A percentile compares a stretch with the other conserved stretches of the same genome.
These are phyloP conservation scores for Edolisoma coerulescens DNA, from an alignment of 2,113 vertebrate genomes.

Conservation along the genomic window DNA sequence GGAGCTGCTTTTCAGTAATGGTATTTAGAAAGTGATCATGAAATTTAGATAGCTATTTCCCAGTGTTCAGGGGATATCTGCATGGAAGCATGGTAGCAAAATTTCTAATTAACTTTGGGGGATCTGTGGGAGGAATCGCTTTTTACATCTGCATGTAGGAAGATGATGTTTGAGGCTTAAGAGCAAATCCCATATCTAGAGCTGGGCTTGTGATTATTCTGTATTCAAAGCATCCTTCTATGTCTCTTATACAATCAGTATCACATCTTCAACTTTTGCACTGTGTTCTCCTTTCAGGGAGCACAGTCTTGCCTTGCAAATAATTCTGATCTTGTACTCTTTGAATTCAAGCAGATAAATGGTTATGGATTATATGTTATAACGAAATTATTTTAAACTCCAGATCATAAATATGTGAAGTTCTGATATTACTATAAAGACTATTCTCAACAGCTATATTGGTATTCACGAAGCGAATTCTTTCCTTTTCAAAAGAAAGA, in stretches of 20 bases:
- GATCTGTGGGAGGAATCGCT: not conserved
- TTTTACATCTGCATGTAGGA: not conserved
- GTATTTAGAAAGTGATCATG: not conserved
- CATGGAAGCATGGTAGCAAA: not conserved
- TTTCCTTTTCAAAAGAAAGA: not conserved
- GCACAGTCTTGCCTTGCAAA: not conserved
- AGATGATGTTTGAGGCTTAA: not conserved
- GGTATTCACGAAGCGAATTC: not conserved
- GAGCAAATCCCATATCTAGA: not conserved
- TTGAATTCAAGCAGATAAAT: not conserved
- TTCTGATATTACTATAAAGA: not conserved
- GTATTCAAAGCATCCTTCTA: not conserved
- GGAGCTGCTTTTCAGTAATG: not conserved
- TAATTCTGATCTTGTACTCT: not conserved
- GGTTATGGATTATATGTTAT: not conserved
- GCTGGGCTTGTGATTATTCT: not conserved
- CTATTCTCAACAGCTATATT: not conserved
- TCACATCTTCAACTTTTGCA: not conserved
- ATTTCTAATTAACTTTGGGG: not conserved
- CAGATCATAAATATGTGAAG: not conserved
- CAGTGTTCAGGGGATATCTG: not conserved
- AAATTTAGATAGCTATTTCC: not conserved
- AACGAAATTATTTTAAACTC: not conserved
- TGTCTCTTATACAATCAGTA: not conserved
- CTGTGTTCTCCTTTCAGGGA: not conserved